Evolutionary conservation across 2,888 invertebrate genomes (phyloP), one percentile per base, ranked within the genome.

Genomic region (Lepidocyrtoides sp.): DNA sequence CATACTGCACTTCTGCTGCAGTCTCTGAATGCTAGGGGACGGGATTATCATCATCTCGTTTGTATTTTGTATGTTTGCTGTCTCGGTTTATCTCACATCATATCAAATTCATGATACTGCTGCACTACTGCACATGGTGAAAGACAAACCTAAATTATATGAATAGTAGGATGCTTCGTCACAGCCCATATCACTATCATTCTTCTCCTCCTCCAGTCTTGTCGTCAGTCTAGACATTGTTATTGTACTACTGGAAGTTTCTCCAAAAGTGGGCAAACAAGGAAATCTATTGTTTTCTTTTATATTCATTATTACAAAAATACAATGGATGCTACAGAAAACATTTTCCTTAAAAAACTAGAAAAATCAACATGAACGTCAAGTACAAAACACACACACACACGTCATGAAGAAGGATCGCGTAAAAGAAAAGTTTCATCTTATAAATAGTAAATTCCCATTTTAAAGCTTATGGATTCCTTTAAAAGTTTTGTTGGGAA

Each of bases 41-140:
- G n/a, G n/a, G n/a, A n/a, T n/a, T n/a, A n/a, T n/a, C n/a, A n/a
- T n/a, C n/a, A n/a, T n/a, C n/a, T n/a, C n/a, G 23, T 8, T 23
- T 23, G 29, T 57, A 12, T 57, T 57, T 20, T 57, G 2, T 29
- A 1, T 23, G 57, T 2, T 20, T 60, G 2, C 23, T 60, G 57
- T 60, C 12, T 23, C 26, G 5, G 20, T 20, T 60, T 60, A 26
- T 60, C 57, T 60, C 23, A 60, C 23, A 23, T 60, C 12, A 60
- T 60, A 60, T 60, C 57, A 60, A 23, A 60, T 60, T 60, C 57
- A 60, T 54, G 54, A 54, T 60, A 26, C 5, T 51, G 17, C n/a
- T 17, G 5, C 5, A 17, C 17, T n/a, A 17, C 8, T 41, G 41
- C 41, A 41, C 41, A 41, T 7, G 8, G 41, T 7, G 41, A 41